These are phyloP conservation scores for Enhydra lutris DNA, from an alignment of 2,113 vertebrate species.

Conservation along the genomic window DNA sequence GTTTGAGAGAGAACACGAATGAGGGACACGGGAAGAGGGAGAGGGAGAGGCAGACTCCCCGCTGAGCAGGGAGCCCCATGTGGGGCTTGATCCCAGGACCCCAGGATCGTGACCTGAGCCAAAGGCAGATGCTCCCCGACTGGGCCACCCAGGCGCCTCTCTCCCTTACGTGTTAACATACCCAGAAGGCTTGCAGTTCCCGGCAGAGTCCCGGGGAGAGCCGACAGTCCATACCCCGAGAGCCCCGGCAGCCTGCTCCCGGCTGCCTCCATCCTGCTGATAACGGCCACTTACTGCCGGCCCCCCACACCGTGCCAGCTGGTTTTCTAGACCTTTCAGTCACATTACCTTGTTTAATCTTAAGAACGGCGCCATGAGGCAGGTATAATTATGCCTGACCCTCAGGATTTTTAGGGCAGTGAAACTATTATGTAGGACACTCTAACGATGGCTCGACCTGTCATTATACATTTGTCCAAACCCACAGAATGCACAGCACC, in stretches of 20 bases:
- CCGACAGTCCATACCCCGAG: no score
- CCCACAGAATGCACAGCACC: not conserved
- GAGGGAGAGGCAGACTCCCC: not conserved
- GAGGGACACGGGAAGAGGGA: not conserved
- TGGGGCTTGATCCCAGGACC: not conserved
- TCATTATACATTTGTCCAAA: not conserved
- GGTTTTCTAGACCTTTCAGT: not conserved
- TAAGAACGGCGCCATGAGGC: not conserved
- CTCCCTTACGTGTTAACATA: not conserved
- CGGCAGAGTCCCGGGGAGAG: not conserved
- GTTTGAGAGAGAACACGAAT: not conserved
- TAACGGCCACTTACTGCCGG: not conserved
- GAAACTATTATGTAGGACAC: not conserved
- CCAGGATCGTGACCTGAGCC: not conserved
- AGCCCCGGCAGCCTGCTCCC: not conserved
- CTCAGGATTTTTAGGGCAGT: not conserved
- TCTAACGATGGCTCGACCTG: no score
- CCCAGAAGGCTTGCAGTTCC: not conserved
- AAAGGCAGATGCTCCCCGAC: not conserved
- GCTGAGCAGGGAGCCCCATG: no score
- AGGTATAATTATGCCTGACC: not conserved
- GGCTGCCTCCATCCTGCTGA: accelerated
- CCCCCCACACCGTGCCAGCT: no score
- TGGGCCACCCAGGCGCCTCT: not conserved
- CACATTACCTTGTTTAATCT: not conserved